Percentiles rank a stretch among this genome's conserved stretches.
phyloP scores from a whole-genome alignment of 2,888 invertebrate genomes.

The Norana najaformis region DNA sequence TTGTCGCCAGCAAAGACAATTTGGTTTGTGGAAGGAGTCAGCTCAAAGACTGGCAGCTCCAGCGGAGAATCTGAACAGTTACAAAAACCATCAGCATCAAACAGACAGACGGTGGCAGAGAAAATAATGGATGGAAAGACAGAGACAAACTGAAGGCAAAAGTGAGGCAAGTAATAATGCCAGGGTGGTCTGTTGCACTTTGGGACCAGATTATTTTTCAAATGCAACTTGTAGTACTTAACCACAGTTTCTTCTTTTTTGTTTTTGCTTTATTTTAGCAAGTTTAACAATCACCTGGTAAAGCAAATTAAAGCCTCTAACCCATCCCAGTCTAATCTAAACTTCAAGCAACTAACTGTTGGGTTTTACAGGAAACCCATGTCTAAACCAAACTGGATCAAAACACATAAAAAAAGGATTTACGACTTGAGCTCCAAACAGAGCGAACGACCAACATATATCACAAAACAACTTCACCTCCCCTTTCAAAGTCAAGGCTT shows the following conservation, averaged over 20 bases:
- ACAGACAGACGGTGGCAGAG: neutral
- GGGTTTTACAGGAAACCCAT: neutral
- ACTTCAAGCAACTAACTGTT: neutral
- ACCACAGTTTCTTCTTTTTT: neutral
- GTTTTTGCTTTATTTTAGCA: neutral
- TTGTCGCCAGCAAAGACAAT: constrained; percentile 88
- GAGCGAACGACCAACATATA: no score
- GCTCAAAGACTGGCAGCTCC: constrained; percentile 66
- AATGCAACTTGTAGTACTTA: neutral
- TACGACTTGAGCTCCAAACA: no score
- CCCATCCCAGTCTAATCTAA: no score
- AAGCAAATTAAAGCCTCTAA: no score
- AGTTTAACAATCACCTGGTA: neutral
- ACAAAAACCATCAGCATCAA: neutral
- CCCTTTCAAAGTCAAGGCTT: neutral
- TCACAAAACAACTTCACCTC: neutral
- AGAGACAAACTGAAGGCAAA: neutral
- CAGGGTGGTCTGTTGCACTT: neutral
- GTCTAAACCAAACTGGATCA: neutral
- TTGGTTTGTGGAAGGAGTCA: constrained; percentile 72
- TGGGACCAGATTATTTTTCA: neutral
- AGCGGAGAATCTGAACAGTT: constrained; percentile 55
- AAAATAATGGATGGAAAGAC: neutral
- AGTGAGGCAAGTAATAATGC: neutral
- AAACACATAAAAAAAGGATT: no score